Evolutionary conservation across 2,113 vertebrate genomes (phyloP), one percentile per base, ranked within the genome.

Genomic region (Xenopus laevis): DNA sequence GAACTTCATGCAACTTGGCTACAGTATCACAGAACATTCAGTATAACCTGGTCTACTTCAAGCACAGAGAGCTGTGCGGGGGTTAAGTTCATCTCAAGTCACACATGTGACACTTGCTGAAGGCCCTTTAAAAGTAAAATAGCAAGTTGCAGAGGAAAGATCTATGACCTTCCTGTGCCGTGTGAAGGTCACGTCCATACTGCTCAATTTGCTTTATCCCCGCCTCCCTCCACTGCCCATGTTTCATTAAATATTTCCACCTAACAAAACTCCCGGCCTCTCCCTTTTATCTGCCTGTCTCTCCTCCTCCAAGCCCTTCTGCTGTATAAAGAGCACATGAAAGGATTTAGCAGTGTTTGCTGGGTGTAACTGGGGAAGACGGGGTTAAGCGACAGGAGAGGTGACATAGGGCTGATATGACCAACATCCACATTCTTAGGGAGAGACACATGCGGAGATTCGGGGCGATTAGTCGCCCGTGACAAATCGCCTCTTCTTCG

Each of bases 81-180:
- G 68, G n/a, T 60, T 23, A 71, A 58, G 66, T 52, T 68, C 21
- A 68, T 52, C 47, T 27, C 11, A 52, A 40, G 52, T 69, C 67
- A 69, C 23, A 13, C 67, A 69, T 57, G 67, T 68, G 67, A 57
- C 67, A 40, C 46, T 53, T 27, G 1, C 10, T 23, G 3, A 33
- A 17, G 27, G 63, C 8, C 30, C 67, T 33, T 69, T 40, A 18
- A 17, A 69, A 23, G 67, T 33, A 69, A 57, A 57, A 55, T 57
- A 69, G 15, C 52, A 27, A 15, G 67, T 40, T 65, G 1, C 40
- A 45, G 40, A 40, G 44, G 63, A 17, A 46, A 65, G 44, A 18
- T 9, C 2, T 18, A 20, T 69, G 67, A 69, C 67, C 67, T 69
- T 69, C 16, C 10, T 13, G 62, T 44, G 16, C 16, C n/a, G 11